phyloP scores from a whole-genome alignment of 2,888 invertebrate genomes.

The Lordiphosa fenestrarum region DNA sequence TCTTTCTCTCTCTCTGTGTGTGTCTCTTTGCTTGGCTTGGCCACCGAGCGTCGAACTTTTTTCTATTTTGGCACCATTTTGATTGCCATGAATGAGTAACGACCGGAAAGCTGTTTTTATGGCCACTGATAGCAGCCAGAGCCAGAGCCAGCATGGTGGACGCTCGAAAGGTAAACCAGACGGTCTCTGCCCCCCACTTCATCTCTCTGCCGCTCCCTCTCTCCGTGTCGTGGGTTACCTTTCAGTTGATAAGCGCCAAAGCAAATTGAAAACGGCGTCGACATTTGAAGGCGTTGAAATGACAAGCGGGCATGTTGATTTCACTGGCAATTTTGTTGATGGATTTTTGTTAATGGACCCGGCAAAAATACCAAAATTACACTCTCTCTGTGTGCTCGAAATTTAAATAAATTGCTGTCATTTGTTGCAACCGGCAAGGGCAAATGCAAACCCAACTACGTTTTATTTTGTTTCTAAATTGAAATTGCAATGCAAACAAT shows the following conservation, averaged over 20 bases:
- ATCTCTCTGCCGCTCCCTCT: too few relatives aligned
- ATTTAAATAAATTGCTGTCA: slow-evolving; percentile 68
- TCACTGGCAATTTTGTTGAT: slow-evolving; percentile 76
- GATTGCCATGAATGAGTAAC: slow-evolving; percentile 78
- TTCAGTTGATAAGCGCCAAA: slow-evolving; percentile 52
- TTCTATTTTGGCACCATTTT: slow-evolving; percentile 72
- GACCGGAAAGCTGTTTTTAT: slow-evolving; percentile 79
- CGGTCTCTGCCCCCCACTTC: slow-evolving; percentile 5
- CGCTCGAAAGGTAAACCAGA: slow-evolving; percentile 30
- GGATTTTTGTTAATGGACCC: slow-evolving; percentile 76
- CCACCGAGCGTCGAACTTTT: slow-evolving; percentile 39
- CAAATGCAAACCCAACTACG: slow-evolving; percentile 30
- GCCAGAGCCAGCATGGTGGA: slow-evolving; percentile 1
- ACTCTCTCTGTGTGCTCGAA: slow-evolving; percentile 34
- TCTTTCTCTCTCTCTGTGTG: slow-evolving; percentile 11
- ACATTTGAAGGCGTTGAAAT: slow-evolving; percentile 65
- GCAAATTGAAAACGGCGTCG: slow-evolving; percentile 72
- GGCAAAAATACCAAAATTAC: slow-evolving; percentile 51
- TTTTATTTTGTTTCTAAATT: slow-evolving; percentile 70
- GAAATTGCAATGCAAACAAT: slow-evolving; percentile 76
- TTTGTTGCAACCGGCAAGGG: slow-evolving; percentile 39
- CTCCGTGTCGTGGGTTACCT: slow-evolving; percentile 23
- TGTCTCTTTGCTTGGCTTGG: slow-evolving; percentile 3
- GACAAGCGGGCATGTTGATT: slow-evolving; percentile 64
- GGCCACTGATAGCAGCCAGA: slow-evolving; percentile 69